Evolutionary conservation across 2,113 vertebrate species (phyloP), one percentile per base, ranked within the genome.

Genomic region (Cebidichthys violaceus): DNA sequence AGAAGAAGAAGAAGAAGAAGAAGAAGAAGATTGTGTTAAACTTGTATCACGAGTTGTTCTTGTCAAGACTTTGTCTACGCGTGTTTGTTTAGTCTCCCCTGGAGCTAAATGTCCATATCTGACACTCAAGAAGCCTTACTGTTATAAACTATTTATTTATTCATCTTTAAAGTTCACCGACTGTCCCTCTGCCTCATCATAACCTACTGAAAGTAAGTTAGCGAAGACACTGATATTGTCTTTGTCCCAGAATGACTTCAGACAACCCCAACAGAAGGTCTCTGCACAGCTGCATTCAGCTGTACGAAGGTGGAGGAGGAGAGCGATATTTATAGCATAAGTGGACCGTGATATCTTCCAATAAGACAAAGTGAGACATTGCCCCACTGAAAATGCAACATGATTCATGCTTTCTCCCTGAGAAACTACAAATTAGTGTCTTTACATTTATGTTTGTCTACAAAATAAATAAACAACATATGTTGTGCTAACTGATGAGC

Each of bases 21-120:
- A 81, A 35, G 13, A 55, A 47, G 37, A 65, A 47, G 27, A 69
- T 3, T 0, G 4, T 22, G 73, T 81, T 60, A 69, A 47, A 78
- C 20, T 79, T 37, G 22, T 18, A 2, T 15, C 1, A 14, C 11
- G 15, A 24, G 31, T 27, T 61, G 22, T 39, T 75, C 9, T 10
- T 15, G 18, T 69, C 39, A 70, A 70, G 45, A 45, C 65, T 45
- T 41, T 31, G n/a, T 50, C 6, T 20, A 17, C 6, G 17, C 4
- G 27, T 61, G 27, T 18, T 18, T 35, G 57, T 39, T 9, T 39
- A 1, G 13, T 39, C 31, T 54, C 10, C 45, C 3, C 33, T 39
- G n/a, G 62, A 37, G 35, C 35, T 13, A 13, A 0, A 33, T 60
- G 17, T 60, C 6, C 31, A 62, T 4, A 37, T 62, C 60, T 22